phyloP scores from a whole-genome alignment of 2,113 vertebrate species.

The Odocoileus hemionus region DNA sequence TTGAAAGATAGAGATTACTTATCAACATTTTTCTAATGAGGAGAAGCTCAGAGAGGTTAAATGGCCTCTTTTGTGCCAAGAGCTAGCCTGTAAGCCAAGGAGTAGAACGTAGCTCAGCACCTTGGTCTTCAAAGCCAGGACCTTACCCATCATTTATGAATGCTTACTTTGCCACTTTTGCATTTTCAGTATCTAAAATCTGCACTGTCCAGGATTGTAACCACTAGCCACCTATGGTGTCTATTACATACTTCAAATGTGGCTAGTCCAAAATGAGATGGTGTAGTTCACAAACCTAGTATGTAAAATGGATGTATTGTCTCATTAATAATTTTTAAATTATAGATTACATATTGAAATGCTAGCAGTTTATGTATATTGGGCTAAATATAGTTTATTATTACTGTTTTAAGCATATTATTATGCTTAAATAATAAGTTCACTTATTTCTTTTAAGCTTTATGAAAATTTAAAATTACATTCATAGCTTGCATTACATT shows the following conservation, averaged over 20 bases:
- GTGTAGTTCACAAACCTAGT: constrained; percentile 1
- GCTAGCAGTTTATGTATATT: background rate
- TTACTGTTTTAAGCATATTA: background rate
- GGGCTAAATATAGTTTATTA: background rate
- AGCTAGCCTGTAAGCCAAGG: background rate
- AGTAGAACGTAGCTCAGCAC: background rate
- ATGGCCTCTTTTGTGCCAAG: background rate
- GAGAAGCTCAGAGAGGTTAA: background rate
- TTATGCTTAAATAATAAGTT: background rate
- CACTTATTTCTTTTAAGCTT: background rate
- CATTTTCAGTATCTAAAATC: background rate
- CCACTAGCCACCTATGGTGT: background rate
- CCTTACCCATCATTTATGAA: background rate
- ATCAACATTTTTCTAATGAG: background rate
- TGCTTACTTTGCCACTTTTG: background rate
- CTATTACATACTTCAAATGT: background rate
- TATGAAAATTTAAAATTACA: background rate
- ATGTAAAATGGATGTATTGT: background rate
- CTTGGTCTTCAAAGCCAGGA: background rate
- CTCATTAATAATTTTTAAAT: background rate
- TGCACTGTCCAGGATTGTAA: background rate
- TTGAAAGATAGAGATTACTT: background rate
- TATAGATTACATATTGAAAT: background rate
- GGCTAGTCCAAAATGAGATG: background rate
- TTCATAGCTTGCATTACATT: background rate